phyloP scores from a whole-genome alignment of 2,888 invertebrate genomes.

The Rugalucina vietnamica region DNA sequence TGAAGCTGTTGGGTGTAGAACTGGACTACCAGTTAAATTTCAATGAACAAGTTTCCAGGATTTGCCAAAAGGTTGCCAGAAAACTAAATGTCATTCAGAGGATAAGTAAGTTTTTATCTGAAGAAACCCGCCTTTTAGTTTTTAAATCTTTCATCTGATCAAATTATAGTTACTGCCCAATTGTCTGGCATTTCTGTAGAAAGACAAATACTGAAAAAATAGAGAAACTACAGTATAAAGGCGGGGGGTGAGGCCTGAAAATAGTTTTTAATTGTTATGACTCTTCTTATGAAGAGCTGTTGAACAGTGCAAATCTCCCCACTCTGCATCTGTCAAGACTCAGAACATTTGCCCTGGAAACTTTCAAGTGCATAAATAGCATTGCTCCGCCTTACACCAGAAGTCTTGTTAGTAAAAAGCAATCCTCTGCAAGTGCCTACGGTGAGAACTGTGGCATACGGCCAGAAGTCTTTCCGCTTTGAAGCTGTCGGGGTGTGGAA shows the following conservation, averaged over 20 bases:
- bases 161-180: slow-evolving; percentile 12
- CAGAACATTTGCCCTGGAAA: not conserved
- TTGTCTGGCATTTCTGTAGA: slow-evolving; percentile 1
- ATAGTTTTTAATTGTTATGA: not conserved
- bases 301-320: not conserved
- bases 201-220: slow-evolving; percentile 1
- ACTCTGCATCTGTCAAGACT: not conserved
- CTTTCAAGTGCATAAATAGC: not conserved
- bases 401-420: too few relatives aligned
- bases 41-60: slow-evolving; percentile 1
- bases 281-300: not conserved
- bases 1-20: not conserved
- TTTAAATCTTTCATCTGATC: not conserved
- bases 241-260: too few relatives aligned
- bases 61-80: slow-evolving; percentile 1
- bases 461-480: too few relatives aligned
- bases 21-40: not conserved
- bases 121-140: not conserved
- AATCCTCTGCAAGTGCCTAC: too few relatives aligned
- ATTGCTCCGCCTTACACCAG: too few relatives aligned
- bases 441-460: too few relatives aligned
- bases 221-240: slow-evolving; percentile 12
- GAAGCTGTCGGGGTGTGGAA: too few relatives aligned
- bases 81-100: not conserved
- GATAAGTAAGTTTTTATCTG: slow-evolving; percentile 3